Percentiles rank a stretch among this genome's conserved stretches.
phyloP scores from a whole-genome alignment of 2,113 vertebrate genomes.

The Solenodon paradoxus region DNA sequence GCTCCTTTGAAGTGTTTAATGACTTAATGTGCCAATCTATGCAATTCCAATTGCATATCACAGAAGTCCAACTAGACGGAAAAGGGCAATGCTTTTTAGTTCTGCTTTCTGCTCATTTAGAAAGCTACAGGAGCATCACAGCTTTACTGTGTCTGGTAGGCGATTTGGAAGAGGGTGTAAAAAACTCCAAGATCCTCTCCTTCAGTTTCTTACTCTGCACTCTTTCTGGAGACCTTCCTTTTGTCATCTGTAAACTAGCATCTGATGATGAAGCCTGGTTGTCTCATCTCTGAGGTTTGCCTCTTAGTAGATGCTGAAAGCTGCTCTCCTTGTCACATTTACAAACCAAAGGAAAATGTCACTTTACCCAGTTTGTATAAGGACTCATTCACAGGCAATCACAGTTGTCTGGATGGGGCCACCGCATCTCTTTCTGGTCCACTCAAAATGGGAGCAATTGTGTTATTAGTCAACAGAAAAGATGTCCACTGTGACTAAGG shows the following conservation, averaged over 20 bases:
- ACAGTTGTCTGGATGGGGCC: fast-evolving
- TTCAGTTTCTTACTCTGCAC: background rate
- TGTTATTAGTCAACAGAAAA: background rate
- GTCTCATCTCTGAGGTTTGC: background rate
- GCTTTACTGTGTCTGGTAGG: background rate
- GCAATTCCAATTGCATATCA: background rate
- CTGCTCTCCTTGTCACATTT: background rate
- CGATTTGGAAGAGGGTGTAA: background rate
- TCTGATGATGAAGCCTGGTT: no score
- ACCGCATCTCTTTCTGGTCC: background rate
- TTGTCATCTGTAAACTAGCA: background rate
- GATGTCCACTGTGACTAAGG: background rate
- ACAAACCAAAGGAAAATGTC: background rate
- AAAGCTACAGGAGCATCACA: background rate
- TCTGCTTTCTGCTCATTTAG: background rate
- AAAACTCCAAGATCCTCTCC: background rate
- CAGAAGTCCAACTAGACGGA: background rate
- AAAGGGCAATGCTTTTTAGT: background rate
- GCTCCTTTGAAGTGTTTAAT: background rate
- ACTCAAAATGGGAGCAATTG: background rate
- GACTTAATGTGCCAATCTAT: background rate
- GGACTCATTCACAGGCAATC: no score
- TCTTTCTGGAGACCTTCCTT: background rate
- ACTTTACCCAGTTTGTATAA: background rate
- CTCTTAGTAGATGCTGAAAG: background rate